Evolutionary conservation across 1,140 invertebrate species (phyloP).

Genomic region (Drosophila pallidifrons): DNA sequence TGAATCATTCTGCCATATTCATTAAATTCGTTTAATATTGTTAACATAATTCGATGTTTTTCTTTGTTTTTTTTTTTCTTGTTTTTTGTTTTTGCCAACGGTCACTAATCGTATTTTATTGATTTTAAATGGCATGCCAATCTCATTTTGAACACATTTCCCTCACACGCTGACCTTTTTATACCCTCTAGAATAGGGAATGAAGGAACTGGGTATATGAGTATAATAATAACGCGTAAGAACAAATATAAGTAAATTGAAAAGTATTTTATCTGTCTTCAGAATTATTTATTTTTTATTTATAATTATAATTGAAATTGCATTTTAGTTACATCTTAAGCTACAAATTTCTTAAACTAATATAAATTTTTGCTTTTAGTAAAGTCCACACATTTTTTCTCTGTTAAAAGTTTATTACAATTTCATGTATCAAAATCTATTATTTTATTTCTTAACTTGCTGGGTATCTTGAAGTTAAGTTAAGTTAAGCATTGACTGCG

Average conservation of each 20-base stretch:
- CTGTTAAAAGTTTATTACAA: no score
- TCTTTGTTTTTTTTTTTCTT: not conserved
- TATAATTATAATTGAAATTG: no score
- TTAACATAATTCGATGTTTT: not conserved
- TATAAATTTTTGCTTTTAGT: no score
- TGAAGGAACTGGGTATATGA: not conserved
- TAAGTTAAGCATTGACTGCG: no score
- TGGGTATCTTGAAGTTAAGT: not conserved
- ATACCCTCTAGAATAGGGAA: not conserved
- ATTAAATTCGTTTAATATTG: conserved; percentile 4
- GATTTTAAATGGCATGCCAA: conserved; percentile 62
- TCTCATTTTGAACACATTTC: conserved; percentile 49
- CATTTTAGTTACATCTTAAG: no score
- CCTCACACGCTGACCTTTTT: conserved; percentile 54
- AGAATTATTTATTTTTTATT: no score
- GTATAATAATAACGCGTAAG: not conserved
- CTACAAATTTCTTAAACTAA: no score
- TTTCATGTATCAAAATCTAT: not conserved
- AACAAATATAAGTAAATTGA: not conserved
- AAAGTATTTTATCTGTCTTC: not conserved
- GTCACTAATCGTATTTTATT: conserved; percentile 64
- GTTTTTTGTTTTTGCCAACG: not conserved
- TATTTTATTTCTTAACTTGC: not conserved
- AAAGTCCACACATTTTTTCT: no score
- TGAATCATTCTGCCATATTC: conserved; percentile 2